These are phyloP conservation scores for Syngnathoides biaculeatus DNA, from an alignment of 2,113 vertebrate genomes.

Conservation along the genomic window DNA sequence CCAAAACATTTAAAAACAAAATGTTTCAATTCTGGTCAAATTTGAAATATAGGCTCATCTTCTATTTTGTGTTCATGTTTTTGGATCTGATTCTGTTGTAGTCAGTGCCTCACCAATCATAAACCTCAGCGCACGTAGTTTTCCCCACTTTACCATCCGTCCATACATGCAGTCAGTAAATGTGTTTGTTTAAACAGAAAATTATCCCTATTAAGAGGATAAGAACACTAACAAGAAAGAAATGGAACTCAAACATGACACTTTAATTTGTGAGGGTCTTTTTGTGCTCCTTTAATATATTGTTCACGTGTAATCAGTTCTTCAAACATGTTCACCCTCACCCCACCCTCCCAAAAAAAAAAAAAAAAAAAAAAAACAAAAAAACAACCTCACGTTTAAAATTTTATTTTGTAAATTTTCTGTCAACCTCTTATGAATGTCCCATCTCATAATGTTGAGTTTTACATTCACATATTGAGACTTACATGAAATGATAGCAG, in stretches of 20 bases:
- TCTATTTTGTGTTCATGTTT: too few relatives aligned
- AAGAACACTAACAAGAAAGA: neutral
- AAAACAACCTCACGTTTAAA: neutral
- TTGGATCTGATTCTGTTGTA: too few relatives aligned
- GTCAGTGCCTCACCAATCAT: too few relatives aligned
- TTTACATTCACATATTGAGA: neutral
- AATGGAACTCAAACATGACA: neutral
- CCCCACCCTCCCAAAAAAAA: too few relatives aligned
- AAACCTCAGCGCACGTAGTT: too few relatives aligned
- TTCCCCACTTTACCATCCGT: too few relatives aligned
- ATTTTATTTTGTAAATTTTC: neutral
- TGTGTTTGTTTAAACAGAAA: neutral
- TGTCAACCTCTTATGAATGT: neutral
- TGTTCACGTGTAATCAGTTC: neutral
- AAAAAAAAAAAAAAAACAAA: neutral
- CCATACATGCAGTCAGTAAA: too few relatives aligned
- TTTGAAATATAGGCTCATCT: too few relatives aligned
- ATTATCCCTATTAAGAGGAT: neutral
- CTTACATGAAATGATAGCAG: neutral
- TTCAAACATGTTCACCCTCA: neutral
- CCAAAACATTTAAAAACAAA: too few relatives aligned
- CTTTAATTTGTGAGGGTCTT: neutral
- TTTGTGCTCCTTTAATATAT: constrained; percentile 3
- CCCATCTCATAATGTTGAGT: neutral
- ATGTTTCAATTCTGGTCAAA: too few relatives aligned